These are phyloP conservation scores for Eristalis intricaria DNA, from an alignment of 2,888 invertebrate genomes.

Conservation along the genomic window DNA sequence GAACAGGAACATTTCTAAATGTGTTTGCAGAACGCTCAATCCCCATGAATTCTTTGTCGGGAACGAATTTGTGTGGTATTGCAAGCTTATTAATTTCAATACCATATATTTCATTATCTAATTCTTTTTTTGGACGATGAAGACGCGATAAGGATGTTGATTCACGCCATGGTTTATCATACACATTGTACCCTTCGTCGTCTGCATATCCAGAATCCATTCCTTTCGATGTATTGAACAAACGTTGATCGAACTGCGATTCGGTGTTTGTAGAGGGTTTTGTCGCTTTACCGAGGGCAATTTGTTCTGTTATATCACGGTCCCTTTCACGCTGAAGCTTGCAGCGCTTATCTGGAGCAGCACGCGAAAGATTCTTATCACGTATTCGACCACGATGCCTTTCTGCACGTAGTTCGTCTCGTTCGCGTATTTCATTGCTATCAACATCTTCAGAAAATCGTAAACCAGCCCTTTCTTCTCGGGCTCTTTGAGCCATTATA, in stretches of 20 bases:
- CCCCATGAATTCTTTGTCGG: conserved; percentile 98
- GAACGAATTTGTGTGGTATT: conserved; percentile 96
- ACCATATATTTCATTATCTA: conserved; percentile 95
- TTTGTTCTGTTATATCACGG: conserved; percentile 98
- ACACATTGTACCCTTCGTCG: conserved; percentile 98
- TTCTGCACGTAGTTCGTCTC: conserved; percentile 93
- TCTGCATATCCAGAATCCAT: conserved; percentile 97
- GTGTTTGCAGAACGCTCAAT: conserved; percentile 87
- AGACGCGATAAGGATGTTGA: conserved; percentile 93
- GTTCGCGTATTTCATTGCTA: conserved; percentile 86
- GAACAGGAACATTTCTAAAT: conserved; percentile 94
- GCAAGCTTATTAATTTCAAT: conserved; percentile 95
- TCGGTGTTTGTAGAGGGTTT: conserved; percentile 88
- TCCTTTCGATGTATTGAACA: conserved; percentile 96
- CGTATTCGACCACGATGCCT: conserved; percentile 95
- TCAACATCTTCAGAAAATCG: conserved; percentile 81
- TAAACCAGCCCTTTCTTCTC: conserved; percentile 95
- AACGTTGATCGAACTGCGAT: conserved; percentile 95
- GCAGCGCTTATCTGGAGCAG: conserved; percentile 96
- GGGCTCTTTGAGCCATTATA: conserved; percentile 95
- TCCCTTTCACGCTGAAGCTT: conserved; percentile 95
- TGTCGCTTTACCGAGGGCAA: conserved; percentile 97
- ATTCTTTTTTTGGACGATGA: conserved; percentile 92
- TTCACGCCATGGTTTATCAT: conserved; percentile 99
- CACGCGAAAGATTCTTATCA: conserved; percentile 95